A percentile compares a stretch with the other conserved stretches of the same genome.
Conservation (phyloP, 2,113 vertebrate genomes). For the Pterophyllum scalare region DNA sequence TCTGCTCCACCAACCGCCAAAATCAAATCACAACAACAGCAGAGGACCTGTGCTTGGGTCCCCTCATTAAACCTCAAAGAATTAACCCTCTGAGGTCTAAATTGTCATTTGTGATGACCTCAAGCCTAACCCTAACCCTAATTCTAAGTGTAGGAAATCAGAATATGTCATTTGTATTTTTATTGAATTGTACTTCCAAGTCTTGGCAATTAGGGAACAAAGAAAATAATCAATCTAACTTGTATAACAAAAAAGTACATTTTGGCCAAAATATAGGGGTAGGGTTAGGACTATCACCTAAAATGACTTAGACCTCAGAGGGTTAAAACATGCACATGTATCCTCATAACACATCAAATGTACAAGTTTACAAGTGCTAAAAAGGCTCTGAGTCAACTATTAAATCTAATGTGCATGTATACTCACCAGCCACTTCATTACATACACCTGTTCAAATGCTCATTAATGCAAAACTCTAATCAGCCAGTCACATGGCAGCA, state of each 20-base stretch:
- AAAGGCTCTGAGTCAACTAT: neutral
- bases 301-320: neutral
- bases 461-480: neutral
- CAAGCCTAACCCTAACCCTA: neutral
- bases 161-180: neutral
- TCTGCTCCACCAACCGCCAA: slow-evolving; percentile 74
- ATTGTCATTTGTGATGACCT: neutral
- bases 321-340: slow-evolving; percentile 6
- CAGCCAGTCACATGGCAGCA: neutral
- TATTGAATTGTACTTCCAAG: neutral
- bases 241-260: too few species aligned
- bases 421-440: neutral
- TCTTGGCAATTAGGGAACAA: neutral
- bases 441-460: neutral
- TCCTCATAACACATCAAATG: neutral
- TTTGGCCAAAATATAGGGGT: too few species aligned
- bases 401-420: neutral
- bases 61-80: slow-evolving; percentile 20
- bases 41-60: slow-evolving; percentile 42
- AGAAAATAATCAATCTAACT: neutral
- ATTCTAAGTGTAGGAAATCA: neutral
- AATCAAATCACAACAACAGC: slow-evolving; percentile 66
- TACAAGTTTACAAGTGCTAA: neutral
- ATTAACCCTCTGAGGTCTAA: neutral
- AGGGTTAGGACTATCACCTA: neutral